phyloP scores from a whole-genome alignment of 64 coral and sea anemone species.

The Montipora sp. region DNA sequence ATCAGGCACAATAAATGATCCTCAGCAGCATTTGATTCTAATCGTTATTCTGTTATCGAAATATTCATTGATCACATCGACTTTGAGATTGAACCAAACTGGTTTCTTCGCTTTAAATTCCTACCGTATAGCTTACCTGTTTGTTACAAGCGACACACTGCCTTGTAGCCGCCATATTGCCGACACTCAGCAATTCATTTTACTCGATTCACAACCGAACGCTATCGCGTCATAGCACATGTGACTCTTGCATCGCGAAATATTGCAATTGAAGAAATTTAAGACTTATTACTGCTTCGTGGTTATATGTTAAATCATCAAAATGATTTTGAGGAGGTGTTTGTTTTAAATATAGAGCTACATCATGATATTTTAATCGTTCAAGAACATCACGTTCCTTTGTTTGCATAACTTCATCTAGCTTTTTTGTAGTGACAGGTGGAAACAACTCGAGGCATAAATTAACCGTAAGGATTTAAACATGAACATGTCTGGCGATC shows the following conservation, averaged over 20 bases:
- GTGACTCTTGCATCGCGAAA: constrained; percentile 10
- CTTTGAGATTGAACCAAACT: not conserved
- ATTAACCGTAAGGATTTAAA: not conserved
- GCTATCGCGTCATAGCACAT: not conserved
- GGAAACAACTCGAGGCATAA: constrained; percentile 18
- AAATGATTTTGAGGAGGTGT: not conserved
- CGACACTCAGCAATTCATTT: not conserved
- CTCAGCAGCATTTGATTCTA: not conserved
- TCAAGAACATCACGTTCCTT: not conserved
- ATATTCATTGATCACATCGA: not conserved
- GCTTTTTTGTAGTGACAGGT: not conserved
- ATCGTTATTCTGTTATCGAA: not conserved
- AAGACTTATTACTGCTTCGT: not conserved
- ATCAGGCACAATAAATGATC: not conserved
- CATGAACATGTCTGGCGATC: too few relatives aligned
- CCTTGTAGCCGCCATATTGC: not conserved
- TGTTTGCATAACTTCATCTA: constrained; percentile 1
- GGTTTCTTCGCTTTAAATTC: not conserved
- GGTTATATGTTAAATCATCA: not conserved
- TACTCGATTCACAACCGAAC: not conserved
- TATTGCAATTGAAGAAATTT: too few relatives aligned
- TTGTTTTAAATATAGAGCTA: not conserved
- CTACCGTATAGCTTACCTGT: not conserved
- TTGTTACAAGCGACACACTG: constrained; percentile 22
- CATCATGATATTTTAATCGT: not conserved